Percentiles rank a stretch among this genome's conserved stretches.
Conservation (phyloP, 2,797 vertebrate genomes). For the Micropoecilia bifurca region DNA sequence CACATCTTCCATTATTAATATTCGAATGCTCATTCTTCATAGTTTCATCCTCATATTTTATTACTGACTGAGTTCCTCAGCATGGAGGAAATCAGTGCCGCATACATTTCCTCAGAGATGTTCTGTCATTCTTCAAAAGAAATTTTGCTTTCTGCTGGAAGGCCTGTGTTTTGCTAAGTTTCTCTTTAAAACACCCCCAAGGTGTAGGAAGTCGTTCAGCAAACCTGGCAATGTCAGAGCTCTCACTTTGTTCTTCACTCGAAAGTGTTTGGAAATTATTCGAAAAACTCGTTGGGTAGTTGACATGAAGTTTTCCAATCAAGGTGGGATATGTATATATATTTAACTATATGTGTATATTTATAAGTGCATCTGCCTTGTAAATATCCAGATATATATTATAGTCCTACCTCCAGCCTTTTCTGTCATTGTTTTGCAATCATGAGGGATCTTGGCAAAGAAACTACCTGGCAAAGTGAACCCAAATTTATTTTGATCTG, state of each 20-base stretch:
- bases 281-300: neutral
- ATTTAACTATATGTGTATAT: neutral
- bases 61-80: neutral
- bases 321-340: neutral
- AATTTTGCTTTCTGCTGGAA: constrained; percentile 1
- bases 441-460: neutral
- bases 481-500: neutral
- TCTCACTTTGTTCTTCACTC: constrained; percentile 4
- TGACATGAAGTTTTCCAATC: neutral
- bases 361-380: too few relatives aligned
- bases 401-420: neutral
- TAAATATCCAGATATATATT: neutral
- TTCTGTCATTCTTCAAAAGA: constrained; percentile 7
- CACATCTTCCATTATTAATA: neutral
- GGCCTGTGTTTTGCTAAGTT: neutral
- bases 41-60: neutral
- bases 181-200: constrained; percentile 5
- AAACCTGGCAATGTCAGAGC: constrained; percentile 8
- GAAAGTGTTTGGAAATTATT: constrained; percentile 9
- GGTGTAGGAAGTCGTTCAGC: neutral
- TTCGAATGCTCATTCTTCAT: constrained; percentile 3
- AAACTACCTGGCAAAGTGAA: neutral
- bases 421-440: neutral
- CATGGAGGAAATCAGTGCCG: neutral
- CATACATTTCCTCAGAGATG: neutral